Conservation (phyloP, 1,140 invertebrate species). For the Ceratina australensis region DNA sequence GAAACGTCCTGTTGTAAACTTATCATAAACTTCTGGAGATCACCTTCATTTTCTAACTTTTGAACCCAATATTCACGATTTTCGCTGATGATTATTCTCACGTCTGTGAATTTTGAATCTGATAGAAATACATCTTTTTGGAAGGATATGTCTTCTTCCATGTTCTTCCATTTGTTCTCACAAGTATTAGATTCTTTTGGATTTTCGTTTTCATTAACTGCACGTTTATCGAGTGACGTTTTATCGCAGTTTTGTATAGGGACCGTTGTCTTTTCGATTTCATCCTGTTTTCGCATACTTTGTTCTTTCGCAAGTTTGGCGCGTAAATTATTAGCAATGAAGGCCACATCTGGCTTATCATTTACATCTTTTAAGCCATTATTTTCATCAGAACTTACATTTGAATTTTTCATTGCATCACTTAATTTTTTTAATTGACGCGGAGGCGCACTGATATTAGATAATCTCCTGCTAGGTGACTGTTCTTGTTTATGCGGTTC, state of each 20-base stretch:
- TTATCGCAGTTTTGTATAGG: no score
- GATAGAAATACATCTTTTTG: slow-evolving; percentile 50
- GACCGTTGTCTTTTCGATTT: neutral
- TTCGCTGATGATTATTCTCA: slow-evolving; percentile 37
- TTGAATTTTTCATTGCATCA: neutral
- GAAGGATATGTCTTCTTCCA: slow-evolving; percentile 51
- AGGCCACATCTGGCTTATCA: neutral
- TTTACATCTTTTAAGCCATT: neutral
- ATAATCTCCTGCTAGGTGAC: neutral
- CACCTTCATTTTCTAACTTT: slow-evolving; percentile 28
- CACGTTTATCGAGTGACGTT: no score
- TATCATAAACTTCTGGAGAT: slow-evolving; percentile 47
- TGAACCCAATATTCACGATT: slow-evolving; percentile 61
- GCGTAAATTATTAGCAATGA: neutral
- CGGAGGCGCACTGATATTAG: neutral
- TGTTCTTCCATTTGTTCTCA: neutral
- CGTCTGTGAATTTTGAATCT: slow-evolving; percentile 49
- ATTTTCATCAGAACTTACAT: neutral
- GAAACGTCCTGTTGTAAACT: slow-evolving; percentile 28
- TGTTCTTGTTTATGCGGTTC: neutral
- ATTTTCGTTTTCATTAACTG: no score
- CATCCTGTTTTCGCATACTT: neutral
- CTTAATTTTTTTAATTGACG: slow-evolving; percentile 10
- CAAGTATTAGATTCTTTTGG: no score
- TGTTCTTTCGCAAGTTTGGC: neutral